Percentiles rank a stretch among this genome's conserved stretches.
These are phyloP conservation scores for Drosophila baimaii DNA, from an alignment of 1,140 invertebrate species.

Conservation along the genomic window DNA sequence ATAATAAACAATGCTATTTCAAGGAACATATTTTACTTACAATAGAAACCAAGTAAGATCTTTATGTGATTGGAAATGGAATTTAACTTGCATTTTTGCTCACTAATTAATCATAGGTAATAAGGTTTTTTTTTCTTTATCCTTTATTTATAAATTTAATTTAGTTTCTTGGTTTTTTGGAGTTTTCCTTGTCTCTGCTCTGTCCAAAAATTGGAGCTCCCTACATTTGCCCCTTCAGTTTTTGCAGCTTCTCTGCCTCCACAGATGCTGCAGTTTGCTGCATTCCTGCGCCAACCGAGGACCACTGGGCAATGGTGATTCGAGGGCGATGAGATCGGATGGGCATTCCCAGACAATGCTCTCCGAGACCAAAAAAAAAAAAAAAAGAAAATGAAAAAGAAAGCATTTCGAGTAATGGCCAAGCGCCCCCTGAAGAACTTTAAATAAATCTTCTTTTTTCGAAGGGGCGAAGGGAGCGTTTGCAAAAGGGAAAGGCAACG, in stretches of 20 bases:
- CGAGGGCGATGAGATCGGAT: slow-evolving; percentile 27
- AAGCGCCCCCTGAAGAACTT: slow-evolving; percentile 62
- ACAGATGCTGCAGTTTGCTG: slow-evolving; percentile 33
- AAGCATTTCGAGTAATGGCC: slow-evolving; percentile 31
- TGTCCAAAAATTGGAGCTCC: slow-evolving; percentile 20
- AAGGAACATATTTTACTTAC: neutral
- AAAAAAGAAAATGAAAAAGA: neutral
- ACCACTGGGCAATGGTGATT: slow-evolving; percentile 12
- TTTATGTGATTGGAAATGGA: neutral
- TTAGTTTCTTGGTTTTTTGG: neutral
- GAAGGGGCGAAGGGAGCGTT: slow-evolving; percentile 9
- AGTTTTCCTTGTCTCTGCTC: neutral
- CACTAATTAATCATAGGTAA: neutral
- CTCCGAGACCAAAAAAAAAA: slow-evolving; percentile 2
- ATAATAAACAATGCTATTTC: neutral
- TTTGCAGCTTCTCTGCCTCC: neutral
- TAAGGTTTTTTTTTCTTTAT: neutral
- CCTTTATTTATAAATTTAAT: neutral
- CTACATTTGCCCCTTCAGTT: neutral
- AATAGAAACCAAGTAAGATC: neutral
- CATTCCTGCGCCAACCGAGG: slow-evolving; percentile 55
- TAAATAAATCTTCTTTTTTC: slow-evolving; percentile 69
- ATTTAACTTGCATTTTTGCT: neutral
- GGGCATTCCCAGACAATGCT: slow-evolving; percentile 77
- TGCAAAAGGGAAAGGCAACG: neutral